Percentiles rank a stretch among this genome's conserved stretches.
Conservation (phyloP, 2,888 invertebrate genomes). For the Limnephilus marmoratus region DNA sequence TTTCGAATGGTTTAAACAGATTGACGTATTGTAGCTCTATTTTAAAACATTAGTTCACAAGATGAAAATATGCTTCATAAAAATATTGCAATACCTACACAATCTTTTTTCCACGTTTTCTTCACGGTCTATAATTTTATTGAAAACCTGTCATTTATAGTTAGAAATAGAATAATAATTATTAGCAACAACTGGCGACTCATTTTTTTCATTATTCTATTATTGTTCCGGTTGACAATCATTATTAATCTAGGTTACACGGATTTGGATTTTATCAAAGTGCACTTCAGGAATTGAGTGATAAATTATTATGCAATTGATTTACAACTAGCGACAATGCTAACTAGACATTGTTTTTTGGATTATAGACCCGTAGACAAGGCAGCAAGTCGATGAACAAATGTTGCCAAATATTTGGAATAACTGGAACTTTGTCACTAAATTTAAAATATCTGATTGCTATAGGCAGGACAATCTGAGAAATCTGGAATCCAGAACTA, state of each 20-base stretch:
- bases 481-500: not conserved
- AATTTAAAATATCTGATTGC: not conserved
- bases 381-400: not conserved
- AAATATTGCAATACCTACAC: not conserved
- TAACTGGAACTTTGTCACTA: not conserved
- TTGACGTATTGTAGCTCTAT: no score
- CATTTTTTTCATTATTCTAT: not conserved
- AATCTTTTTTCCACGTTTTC: not conserved
- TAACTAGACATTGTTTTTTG: not conserved
- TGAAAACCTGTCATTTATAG: no score
- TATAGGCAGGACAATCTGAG: not conserved
- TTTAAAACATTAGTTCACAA: not conserved
- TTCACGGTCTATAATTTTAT: no score
- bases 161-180: no score
- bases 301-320: not conserved
- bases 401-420: not conserved
- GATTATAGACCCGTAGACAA: not conserved
- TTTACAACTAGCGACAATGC: not conserved
- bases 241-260: not conserved
- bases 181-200: not conserved
- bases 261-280: not conserved
- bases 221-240: not conserved
- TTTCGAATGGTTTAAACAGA: not conserved
- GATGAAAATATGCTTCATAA: not conserved
- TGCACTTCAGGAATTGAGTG: not conserved